Base-by-base conservation (phyloP, 2,888 invertebrate genomes). In the Dryadula phaetusa region DNA sequence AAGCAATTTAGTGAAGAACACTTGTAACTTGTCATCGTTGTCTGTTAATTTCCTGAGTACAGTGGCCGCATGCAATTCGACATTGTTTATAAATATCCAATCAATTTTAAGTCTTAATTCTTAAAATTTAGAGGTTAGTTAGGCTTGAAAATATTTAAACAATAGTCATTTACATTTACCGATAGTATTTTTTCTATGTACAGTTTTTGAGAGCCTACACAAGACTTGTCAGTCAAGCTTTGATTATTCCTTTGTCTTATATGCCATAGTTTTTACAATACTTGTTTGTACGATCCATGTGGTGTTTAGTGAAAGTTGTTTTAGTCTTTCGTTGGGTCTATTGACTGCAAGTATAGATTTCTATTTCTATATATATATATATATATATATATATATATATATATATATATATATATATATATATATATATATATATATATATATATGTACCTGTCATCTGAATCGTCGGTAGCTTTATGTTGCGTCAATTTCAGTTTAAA, bases 1-100 rank as follows among this genome's bases (percentile, higher is more conserved):
- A 60, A 32, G 64, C 67, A 75, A 73, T 14, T 65, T 83, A 84
- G 86, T 81, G 70, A 69, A 78, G 79, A 82, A 77, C 86, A 89
- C 90, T 90, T 90, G 90, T 90, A 82, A 84, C 85, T 85, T 90
- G 91, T 90, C 90, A 88, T 86, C 88, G 85, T 85, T 87, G 90
- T 90, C 89, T 89, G 89, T 90, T 89, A 90, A 90, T 90, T 89
- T 87, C 83, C 83, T 81, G 80, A 83, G 86, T 81, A 82, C 83
- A 42, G 64, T 62, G 46, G 75, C 75, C 72, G 72, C 66, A 66
- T 70, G 67, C 58, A 22, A 42, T 49, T 47, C 56, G 20, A 64
- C 49, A 18, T 12, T 14, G 25, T 22, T 63, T 54, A 62, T 37
- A 56, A 28, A 22, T 5, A 40, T 16, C n/a, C 53, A 67, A 53